Evolutionary conservation across 1,140 invertebrate genomes (phyloP).

Genomic region (Neodiprion pinetum): DNA sequence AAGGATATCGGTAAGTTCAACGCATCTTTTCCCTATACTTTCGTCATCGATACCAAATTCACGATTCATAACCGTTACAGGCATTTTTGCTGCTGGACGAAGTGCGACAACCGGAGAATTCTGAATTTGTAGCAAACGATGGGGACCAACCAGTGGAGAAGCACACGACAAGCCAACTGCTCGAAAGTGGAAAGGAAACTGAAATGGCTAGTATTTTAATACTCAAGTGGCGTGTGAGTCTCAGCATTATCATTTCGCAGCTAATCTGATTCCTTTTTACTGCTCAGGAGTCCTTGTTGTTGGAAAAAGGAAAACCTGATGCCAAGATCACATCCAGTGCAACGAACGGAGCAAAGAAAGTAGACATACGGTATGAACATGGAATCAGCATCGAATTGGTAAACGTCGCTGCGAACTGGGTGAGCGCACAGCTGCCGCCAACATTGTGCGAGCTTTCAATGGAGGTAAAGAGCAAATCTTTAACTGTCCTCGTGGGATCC

Average conservation of each 20-base stretch:
- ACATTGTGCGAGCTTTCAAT: constrained; percentile 70
- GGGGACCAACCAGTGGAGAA: not conserved
- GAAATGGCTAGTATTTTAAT: not conserved
- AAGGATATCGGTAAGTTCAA: constrained; percentile 54
- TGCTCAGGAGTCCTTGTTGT: too few species aligned
- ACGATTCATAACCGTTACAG: constrained; percentile 53
- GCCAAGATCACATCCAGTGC: too few species aligned
- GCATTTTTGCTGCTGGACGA: constrained; percentile 70
- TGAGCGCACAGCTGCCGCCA: constrained; percentile 45
- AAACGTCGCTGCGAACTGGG: constrained; percentile 56
- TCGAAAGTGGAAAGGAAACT: not conserved
- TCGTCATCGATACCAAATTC: too few species aligned
- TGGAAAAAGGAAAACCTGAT: too few species aligned
- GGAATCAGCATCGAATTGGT: not conserved
- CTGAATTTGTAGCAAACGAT: not conserved
- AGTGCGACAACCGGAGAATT: constrained; percentile 35
- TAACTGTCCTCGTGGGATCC: constrained; percentile 78
- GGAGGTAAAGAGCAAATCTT: constrained; percentile 68
- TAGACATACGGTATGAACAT: too few species aligned
- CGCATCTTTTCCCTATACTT: too few species aligned
- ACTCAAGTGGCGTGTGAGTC: constrained; percentile 7
- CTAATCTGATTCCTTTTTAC: too few species aligned
- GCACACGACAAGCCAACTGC: not conserved
- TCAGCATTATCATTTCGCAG: not conserved
- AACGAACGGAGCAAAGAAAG: too few species aligned